These are phyloP conservation scores for Polydrusus tereticollis DNA, from an alignment of 2,888 invertebrate genomes.

Conservation along the genomic window DNA sequence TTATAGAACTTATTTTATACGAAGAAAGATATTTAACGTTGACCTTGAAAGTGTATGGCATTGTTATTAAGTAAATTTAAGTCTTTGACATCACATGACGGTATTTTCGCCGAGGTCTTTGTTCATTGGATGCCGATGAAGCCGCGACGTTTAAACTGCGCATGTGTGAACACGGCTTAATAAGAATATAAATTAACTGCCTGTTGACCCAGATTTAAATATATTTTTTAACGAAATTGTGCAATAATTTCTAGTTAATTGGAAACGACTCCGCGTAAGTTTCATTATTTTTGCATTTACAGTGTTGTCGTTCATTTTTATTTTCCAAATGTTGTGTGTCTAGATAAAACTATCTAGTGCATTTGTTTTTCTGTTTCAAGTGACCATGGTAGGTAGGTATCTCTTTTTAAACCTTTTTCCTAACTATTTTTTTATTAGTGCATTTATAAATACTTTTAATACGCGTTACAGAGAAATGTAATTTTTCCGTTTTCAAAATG, in stretches of 20 bases:
- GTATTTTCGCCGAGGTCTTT: no score
- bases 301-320: not conserved
- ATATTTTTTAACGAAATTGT: conserved; percentile 7
- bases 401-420: not conserved
- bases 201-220: not conserved
- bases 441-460: no score
- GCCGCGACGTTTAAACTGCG: no score
- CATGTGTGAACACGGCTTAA: no score
- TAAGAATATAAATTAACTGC: no score
- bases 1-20: conserved; percentile 28
- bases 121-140: no score
- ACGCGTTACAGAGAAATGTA: no score
- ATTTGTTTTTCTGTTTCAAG: not conserved
- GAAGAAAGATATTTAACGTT: conserved; percentile 9
- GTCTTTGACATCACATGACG: not conserved
- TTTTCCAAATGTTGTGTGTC: conserved; percentile 1
- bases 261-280: not conserved
- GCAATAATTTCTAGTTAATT: conserved; percentile 14
- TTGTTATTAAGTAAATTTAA: not conserved
- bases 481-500: no score
- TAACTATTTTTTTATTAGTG: no score
- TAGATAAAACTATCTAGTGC: not conserved
- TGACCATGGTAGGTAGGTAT: not conserved
- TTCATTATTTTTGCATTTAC: conserved; percentile 5
- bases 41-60: conserved; percentile 2